phyloP scores from a whole-genome alignment of 2,797 vertebrate species.

The Channallabes apus region DNA sequence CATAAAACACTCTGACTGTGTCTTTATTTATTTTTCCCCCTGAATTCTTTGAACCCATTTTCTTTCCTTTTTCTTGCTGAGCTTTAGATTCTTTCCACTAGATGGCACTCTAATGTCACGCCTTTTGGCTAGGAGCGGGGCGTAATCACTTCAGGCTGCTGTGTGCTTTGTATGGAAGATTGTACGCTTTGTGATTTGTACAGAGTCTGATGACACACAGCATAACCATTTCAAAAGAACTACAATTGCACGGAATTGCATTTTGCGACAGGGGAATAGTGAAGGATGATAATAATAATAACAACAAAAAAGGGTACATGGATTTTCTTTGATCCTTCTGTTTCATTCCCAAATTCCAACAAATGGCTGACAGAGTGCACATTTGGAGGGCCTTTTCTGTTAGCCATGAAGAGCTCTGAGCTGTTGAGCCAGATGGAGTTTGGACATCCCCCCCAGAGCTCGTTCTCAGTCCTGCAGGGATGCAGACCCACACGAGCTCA shows the following conservation, averaged over 20 bases:
- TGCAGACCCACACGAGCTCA: constrained; percentile 54
- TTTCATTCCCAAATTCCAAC: not conserved
- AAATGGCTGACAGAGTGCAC: constrained; percentile 16
- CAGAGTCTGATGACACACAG: not conserved
- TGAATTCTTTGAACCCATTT: not conserved
- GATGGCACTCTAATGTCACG: constrained; percentile 45
- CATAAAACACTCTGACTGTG: not conserved
- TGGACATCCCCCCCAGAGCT: constrained; percentile 56
- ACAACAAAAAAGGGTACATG: not conserved
- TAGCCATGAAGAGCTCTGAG: constrained; percentile 44
- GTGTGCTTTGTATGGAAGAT: not conserved
- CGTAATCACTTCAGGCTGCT: not conserved
- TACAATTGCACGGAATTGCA: not conserved
- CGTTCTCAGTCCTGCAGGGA: constrained; percentile 59
- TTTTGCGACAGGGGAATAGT: not conserved
- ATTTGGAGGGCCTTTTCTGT: constrained; percentile 44
- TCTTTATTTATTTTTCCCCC: not conserved
- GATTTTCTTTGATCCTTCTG: constrained; percentile 13
- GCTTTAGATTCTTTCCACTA: constrained; percentile 30
- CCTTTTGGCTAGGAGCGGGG: not conserved
- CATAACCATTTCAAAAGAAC: not conserved
- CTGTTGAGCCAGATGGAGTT: constrained; percentile 58
- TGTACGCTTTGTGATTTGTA: constrained; percentile 14
- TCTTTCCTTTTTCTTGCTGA: not conserved
- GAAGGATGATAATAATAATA: not conserved